Percentiles rank a stretch among this genome's conserved stretches.
phyloP scores from a whole-genome alignment of 2,888 invertebrate species.

The Adelphocoris suturalis region DNA sequence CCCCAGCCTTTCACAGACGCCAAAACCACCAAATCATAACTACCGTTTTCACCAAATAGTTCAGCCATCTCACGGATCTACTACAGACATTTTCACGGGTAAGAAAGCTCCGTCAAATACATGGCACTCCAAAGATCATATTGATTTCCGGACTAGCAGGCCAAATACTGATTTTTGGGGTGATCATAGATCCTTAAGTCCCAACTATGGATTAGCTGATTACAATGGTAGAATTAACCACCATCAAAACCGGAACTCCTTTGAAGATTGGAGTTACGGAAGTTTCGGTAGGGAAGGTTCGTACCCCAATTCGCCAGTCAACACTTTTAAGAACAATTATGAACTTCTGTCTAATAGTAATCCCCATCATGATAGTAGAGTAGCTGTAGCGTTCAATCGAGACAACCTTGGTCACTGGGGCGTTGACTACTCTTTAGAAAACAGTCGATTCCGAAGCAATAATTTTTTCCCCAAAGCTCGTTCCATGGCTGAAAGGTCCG shows the following conservation, averaged over 20 bases:
- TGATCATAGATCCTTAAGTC: background rate
- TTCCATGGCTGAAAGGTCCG: conserved; percentile 43
- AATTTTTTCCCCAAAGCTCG: conserved; percentile 14
- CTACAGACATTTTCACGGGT: background rate
- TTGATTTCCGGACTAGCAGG: background rate
- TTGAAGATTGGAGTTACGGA: background rate
- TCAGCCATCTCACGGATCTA: background rate
- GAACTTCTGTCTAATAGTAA: background rate
- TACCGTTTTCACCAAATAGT: background rate
- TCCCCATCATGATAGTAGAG: conserved; percentile 15
- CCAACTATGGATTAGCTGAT: background rate
- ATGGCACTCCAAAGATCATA: background rate
- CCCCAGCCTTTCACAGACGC: background rate
- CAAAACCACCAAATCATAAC: background rate
- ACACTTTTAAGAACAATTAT: too few relatives aligned
- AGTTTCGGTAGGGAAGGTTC: background rate
- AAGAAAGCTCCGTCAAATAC: background rate
- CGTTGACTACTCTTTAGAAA: conserved; percentile 52
- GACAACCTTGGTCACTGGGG: conserved; percentile 53
- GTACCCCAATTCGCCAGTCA: background rate
- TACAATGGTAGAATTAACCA: background rate
- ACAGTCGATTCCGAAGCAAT: background rate
- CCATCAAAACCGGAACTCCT: background rate
- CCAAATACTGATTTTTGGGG: background rate
- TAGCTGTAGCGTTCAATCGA: conserved; percentile 37